Conservation (phyloP, 2,797 vertebrate genomes). For the Cephalopachus bancanus region DNA sequence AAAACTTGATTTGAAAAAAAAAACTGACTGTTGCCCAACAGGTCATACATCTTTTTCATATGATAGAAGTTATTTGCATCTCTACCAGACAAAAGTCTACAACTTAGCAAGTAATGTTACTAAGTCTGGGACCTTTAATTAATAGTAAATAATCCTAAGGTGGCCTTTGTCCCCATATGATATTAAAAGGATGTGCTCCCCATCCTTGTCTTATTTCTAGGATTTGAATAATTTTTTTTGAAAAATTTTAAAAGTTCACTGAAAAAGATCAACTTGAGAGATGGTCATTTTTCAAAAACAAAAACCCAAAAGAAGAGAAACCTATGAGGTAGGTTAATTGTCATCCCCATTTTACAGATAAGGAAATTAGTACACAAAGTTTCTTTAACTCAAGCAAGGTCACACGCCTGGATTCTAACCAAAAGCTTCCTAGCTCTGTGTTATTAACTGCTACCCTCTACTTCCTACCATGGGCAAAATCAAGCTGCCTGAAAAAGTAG, state of each 20-base stretch:
- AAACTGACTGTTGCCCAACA: background rate
- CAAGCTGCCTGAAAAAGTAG: background rate
- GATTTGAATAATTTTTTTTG: conserved; percentile 39
- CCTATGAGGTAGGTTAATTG: background rate
- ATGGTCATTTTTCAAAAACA: conserved; percentile 24
- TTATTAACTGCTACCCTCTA: background rate
- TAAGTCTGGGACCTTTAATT: background rate
- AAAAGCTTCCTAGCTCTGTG: background rate
- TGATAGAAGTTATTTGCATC: conserved; percentile 27
- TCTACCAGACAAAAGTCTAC: conserved; percentile 35
- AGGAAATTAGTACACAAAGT: background rate
- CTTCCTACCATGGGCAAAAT: background rate
- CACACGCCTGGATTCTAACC: background rate
- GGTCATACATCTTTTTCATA: conserved; percentile 16
- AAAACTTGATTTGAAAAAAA: conserved; percentile 1
- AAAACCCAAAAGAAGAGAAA: background rate
- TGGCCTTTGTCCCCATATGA: background rate
- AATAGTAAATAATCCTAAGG: background rate
- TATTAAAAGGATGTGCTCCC: background rate
- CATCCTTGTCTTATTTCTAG: background rate
- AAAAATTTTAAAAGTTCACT: conserved; percentile 36
- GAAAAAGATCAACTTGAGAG: background rate
- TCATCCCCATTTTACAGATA: background rate
- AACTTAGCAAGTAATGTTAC: background rate
- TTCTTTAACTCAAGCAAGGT: background rate